These are phyloP conservation scores for Sphaerodactylus townsendi DNA, from an alignment of 2,113 vertebrate genomes.

Conservation along the genomic window DNA sequence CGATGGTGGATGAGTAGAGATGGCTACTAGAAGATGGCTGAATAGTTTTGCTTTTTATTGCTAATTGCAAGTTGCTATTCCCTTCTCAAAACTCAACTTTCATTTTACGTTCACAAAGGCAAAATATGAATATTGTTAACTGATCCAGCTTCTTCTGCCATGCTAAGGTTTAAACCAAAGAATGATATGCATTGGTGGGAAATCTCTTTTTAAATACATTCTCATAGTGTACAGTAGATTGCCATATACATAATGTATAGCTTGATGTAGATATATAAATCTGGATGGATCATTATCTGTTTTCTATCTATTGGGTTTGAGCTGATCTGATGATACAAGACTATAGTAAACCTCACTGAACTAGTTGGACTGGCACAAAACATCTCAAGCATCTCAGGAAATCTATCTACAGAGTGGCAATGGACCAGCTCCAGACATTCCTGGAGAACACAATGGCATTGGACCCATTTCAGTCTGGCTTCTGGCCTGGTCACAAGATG, in stretches of 20 bases:
- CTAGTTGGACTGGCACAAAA: constrained; percentile 7
- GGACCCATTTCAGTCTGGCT: no score
- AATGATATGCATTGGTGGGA: constrained; percentile 51
- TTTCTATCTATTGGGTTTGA: constrained; percentile 21
- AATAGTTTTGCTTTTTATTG: constrained; percentile 57
- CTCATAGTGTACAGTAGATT: constrained; percentile 11
- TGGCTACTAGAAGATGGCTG: constrained; percentile 67
- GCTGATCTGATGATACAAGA: constrained; percentile 1
- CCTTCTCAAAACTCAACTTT: constrained; percentile 40
- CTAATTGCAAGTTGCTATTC: constrained; percentile 60
- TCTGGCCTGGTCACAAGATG: no score
- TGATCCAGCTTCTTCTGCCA: constrained; percentile 41
- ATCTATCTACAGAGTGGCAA: no score
- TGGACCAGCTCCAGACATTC: no score
- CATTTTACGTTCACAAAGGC: constrained; percentile 50
- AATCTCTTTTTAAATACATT: constrained; percentile 15
- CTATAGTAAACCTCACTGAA: constrained; percentile 28
- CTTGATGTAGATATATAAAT: not conserved
- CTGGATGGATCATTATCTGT: constrained; percentile 28
- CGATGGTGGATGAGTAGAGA: no score
- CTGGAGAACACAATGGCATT: no score
- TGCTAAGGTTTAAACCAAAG: constrained; percentile 27
- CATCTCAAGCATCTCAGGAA: constrained; percentile 44
- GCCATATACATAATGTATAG: no score
- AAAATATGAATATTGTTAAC: constrained; percentile 52